phyloP scores from a whole-genome alignment of 30 jellyfish, hydroid and myxozoan species.

The Aurelia coerulea region DNA sequence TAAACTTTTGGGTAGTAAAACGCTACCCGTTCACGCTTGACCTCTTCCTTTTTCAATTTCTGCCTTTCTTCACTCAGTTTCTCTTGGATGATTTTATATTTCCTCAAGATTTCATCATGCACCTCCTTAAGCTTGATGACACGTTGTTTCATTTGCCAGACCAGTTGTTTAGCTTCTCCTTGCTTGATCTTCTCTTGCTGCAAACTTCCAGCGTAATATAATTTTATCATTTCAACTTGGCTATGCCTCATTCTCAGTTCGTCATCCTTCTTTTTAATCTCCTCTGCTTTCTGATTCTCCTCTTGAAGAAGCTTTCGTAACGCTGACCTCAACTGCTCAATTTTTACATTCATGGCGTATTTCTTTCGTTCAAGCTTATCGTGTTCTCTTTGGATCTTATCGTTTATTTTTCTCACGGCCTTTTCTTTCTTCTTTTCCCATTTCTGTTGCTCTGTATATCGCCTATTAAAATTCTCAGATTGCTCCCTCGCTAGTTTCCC shows the following conservation, averaged over 20 bases:
- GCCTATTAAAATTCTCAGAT: constrained; percentile 20
- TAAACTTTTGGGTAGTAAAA: constrained; percentile 37
- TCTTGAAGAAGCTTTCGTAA: constrained; percentile 27
- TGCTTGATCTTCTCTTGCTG: constrained; percentile 52
- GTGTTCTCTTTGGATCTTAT: constrained; percentile 10
- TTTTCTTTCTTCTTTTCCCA: constrained; percentile 29
- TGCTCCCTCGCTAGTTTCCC: constrained; percentile 28
- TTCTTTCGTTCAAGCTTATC: constrained; percentile 17
- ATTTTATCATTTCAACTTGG: constrained; percentile 38
- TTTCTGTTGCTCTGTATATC: constrained; percentile 24
- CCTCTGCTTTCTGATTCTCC: constrained; percentile 26
- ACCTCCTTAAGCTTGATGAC: constrained; percentile 16
- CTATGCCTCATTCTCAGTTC: constrained; percentile 16
- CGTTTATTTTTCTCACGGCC: constrained; percentile 29
- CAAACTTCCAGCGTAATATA: constrained; percentile 35
- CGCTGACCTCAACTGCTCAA: constrained; percentile 43
- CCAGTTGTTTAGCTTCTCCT: constrained; percentile 38
- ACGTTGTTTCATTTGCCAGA: constrained; percentile 47
- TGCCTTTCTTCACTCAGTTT: neutral
- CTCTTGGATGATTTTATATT: constrained; percentile 25
- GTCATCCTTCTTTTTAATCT: constrained; percentile 21
- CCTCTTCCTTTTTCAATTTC: constrained; percentile 7
- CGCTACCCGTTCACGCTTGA: neutral
- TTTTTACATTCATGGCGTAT: constrained; percentile 5
- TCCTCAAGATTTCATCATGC: constrained; percentile 30